Evolutionary conservation across 2,113 vertebrate genomes (phyloP).

Genomic region (Melanerpes aurifrons): DNA sequence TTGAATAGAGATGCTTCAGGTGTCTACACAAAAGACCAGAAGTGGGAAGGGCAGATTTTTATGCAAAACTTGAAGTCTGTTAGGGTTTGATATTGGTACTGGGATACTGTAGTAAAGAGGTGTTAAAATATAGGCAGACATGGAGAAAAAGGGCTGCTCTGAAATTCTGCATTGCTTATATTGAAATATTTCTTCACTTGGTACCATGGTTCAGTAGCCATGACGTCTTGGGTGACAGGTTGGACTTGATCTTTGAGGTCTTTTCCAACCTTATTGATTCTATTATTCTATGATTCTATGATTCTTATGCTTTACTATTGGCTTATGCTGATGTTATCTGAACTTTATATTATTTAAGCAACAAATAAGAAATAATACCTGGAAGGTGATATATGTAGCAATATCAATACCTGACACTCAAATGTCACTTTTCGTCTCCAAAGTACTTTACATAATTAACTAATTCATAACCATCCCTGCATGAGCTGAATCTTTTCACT

Average conservation of each 20-base stretch:
- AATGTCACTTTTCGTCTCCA: conserved; percentile 44
- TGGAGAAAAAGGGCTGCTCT: not conserved
- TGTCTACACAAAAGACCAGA: not conserved
- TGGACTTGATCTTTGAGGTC: too few relatives aligned
- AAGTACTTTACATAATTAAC: conserved; percentile 50
- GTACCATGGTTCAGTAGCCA: too few relatives aligned
- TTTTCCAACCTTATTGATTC: too few relatives aligned
- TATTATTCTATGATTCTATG: too few relatives aligned
- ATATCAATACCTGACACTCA: conserved; percentile 41
- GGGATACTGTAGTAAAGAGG: not conserved
- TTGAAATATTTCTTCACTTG: not conserved
- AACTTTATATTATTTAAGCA: not conserved
- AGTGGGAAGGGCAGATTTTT: not conserved
- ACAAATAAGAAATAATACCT: conserved; percentile 14
- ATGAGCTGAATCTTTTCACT: not conserved
- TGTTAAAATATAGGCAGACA: not conserved
- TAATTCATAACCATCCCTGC: not conserved
- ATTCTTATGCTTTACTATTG: not conserved
- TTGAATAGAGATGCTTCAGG: not conserved
- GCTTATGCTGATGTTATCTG: not conserved
- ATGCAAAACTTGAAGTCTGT: not conserved
- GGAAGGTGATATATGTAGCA: conserved; percentile 38
- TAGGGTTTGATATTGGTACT: not conserved
- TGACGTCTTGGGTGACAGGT: too few relatives aligned
- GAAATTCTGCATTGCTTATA: not conserved